Conservation (phyloP, 2,888 invertebrate genomes). For the Anoncus sp. region DNA sequence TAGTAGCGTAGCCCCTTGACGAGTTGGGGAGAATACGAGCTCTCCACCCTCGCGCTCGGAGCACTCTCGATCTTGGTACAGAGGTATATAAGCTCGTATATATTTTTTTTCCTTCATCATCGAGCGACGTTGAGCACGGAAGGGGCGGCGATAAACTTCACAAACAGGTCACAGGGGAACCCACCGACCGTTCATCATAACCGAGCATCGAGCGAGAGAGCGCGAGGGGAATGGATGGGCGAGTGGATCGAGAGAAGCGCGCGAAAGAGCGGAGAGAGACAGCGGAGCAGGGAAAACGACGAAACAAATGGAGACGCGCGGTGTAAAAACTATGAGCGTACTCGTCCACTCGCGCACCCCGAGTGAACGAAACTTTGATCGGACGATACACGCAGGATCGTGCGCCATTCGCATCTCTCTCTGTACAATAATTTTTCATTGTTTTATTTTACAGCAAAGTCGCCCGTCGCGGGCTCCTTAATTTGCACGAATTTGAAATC, state of each 20-base stretch:
- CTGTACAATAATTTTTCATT: too few species aligned
- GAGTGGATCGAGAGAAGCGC: background rate
- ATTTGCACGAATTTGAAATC: too few species aligned
- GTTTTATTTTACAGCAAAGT: too few species aligned
- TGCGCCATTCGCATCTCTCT: too few species aligned
- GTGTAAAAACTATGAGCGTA: constrained; percentile 2
- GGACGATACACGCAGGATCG: too few species aligned
- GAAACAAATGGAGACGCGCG: constrained; percentile 2
- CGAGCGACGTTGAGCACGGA: constrained; percentile 77
- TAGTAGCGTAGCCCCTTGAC: too few species aligned
- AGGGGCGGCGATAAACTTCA: constrained; percentile 82
- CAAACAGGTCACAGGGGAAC: constrained; percentile 70
- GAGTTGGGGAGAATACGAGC: constrained; percentile 48
- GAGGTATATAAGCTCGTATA: constrained; percentile 65
- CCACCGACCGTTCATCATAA: constrained; percentile 66
- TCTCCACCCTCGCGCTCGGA: background rate
- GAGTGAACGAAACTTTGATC: too few species aligned
- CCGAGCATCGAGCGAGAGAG: constrained; percentile 45
- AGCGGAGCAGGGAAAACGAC: background rate
- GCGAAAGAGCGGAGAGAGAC: background rate
- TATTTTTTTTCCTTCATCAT: constrained; percentile 72
- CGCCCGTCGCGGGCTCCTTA: too few species aligned
- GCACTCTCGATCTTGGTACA: background rate
- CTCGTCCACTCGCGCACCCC: too few species aligned
- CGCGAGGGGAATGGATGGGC: constrained; percentile 11